Percentiles rank a stretch among this genome's conserved stretches.
Evolutionary conservation across 1,140 invertebrate species (phyloP).

Genomic region (Drosophila obscura): DNA sequence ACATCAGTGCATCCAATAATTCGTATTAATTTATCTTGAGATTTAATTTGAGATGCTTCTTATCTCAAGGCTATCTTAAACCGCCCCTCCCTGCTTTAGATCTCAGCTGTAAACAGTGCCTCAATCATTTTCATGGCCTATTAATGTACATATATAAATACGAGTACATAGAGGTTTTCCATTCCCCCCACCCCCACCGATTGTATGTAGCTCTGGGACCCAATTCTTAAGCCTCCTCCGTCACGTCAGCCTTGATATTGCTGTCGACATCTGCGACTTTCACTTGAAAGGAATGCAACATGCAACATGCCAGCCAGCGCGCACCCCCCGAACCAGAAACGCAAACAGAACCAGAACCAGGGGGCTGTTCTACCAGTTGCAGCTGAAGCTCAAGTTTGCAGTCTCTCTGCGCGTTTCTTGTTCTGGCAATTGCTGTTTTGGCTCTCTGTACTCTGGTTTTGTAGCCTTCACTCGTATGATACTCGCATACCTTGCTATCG

Average conservation of each 20-base stretch:
- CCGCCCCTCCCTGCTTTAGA: too few species aligned
- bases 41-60: too few species aligned
- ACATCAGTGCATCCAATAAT: too few species aligned
- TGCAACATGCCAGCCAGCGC: slow-evolving; percentile 4
- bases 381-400: neutral
- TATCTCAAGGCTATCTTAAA: too few species aligned
- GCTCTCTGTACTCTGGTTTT: slow-evolving; percentile 34
- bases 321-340: slow-evolving; percentile 33
- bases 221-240: too few species aligned
- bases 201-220: too few species aligned
- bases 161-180: too few species aligned
- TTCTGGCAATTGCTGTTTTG: slow-evolving; percentile 27
- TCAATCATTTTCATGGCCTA: too few species aligned
- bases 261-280: slow-evolving; percentile 48
- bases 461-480: slow-evolving; percentile 23
- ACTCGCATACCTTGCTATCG: slow-evolving; percentile 18
- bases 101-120: too few species aligned
- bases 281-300: slow-evolving; percentile 62
- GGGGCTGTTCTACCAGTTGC: slow-evolving; percentile 1
- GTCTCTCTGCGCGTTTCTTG: slow-evolving; percentile 19
- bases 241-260: slow-evolving; percentile 48
- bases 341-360: slow-evolving; percentile 3
- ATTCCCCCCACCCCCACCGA: too few species aligned
- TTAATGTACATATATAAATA: too few species aligned
- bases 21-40: too few species aligned